A percentile compares a stretch with the other conserved stretches of the same genome.
These are phyloP conservation scores for Netelia inedita DNA, from an alignment of 2,888 invertebrate genomes.

Conservation along the genomic window DNA sequence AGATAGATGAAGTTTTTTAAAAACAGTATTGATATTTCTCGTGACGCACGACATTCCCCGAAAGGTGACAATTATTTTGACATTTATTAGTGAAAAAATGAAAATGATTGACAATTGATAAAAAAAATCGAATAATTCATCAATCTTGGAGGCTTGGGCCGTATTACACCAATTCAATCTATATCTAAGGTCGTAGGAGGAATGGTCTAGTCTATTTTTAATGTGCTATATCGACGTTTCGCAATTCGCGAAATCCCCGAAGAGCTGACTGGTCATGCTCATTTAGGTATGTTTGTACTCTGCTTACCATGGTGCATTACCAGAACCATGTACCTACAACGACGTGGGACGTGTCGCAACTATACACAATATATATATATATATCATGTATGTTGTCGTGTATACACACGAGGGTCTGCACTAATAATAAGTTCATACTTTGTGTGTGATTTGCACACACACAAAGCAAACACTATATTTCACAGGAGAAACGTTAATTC, in stretches of 20 bases:
- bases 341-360: constrained; percentile 34
- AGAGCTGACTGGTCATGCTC: constrained; percentile 42
- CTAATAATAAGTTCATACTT: too few species aligned
- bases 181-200: neutral
- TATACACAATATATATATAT: neutral
- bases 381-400: neutral
- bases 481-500: too few species aligned
- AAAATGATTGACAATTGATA: too few species aligned
- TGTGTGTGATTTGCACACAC: neutral
- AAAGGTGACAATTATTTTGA: too few species aligned
- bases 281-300: constrained; percentile 49
- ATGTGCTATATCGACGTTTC: constrained; percentile 35
- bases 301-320: constrained; percentile 23
- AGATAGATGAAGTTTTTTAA: too few species aligned
- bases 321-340: constrained; percentile 2
- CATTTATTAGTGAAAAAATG: too few species aligned
- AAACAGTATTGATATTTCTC: too few species aligned
- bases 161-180: neutral
- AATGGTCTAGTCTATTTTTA: constrained; percentile 6
- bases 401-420: neutral
- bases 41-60: too few species aligned
- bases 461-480: too few species aligned
- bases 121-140: too few species aligned
- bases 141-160: too few species aligned
- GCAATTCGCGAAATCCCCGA: constrained; percentile 48